Conservation (phyloP, 2,113 vertebrate genomes). For the Piaya cayana region DNA sequence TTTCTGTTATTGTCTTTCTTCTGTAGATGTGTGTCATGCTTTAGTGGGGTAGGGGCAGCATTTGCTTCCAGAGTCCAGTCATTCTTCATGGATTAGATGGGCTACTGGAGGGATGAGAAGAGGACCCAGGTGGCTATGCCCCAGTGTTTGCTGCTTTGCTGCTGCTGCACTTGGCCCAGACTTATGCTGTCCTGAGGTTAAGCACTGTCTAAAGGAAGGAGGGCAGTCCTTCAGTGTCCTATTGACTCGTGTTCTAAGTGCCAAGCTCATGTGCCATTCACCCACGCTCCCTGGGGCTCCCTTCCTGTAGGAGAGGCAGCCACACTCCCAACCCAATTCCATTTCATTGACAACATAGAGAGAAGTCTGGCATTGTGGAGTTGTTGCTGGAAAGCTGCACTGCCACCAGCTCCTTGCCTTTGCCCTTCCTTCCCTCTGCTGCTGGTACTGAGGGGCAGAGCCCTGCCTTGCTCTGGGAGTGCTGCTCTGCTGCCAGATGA, state of each 20-base stretch:
- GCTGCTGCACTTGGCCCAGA: neutral
- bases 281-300: rapidly evolving
- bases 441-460: neutral
- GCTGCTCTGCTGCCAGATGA: rapidly evolving
- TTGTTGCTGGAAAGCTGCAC: neutral
- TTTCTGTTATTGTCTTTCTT: neutral
- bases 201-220: neutral
- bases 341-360: neutral
- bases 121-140: neutral
- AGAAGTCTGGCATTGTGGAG: neutral
- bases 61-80: neutral
- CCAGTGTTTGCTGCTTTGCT: rapidly evolving
- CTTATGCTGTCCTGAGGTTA: neutral
- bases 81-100: rapidly evolving
- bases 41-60: neutral
- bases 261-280: rapidly evolving
- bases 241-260: neutral
- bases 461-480: rapidly evolving
- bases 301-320: neutral
- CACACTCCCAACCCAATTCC: rapidly evolving
- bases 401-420: neutral
- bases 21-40: neutral
- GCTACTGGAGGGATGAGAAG: neutral
- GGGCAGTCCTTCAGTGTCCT: neutral
- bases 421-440: neutral